These are phyloP conservation scores for Chelmon rostratus DNA, from an alignment of 2,797 vertebrate genomes.

Conservation along the genomic window DNA sequence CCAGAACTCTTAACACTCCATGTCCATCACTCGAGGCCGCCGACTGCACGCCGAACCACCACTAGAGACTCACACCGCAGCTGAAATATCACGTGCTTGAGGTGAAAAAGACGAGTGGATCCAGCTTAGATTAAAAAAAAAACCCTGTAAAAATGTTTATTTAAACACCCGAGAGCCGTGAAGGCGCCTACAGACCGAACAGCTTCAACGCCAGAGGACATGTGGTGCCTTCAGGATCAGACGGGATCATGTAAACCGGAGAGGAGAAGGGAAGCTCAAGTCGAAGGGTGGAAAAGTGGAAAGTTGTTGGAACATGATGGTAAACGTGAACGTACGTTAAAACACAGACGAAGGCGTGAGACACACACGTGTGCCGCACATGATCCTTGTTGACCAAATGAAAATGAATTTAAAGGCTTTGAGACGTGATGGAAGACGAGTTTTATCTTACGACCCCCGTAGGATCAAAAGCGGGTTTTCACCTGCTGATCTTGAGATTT, in stretches of 20 bases:
- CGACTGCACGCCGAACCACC: slow-evolving; percentile 32
- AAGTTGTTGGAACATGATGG: slow-evolving; percentile 25
- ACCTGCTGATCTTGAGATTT: not conserved
- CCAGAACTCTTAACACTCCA: slow-evolving; percentile 44
- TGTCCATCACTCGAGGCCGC: slow-evolving; percentile 38
- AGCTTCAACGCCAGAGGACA: not conserved
- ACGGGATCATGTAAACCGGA: not conserved
- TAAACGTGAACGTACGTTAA: not conserved
- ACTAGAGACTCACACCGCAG: slow-evolving; percentile 37
- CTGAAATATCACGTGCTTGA: slow-evolving; percentile 22
- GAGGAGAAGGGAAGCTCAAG: slow-evolving; percentile 14
- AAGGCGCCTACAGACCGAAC: slow-evolving; percentile 25
- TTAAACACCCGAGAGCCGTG: slow-evolving; percentile 10
- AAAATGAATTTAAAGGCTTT: slow-evolving; percentile 1
- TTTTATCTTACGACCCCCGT: not conserved
- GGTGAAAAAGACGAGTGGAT: slow-evolving; percentile 35
- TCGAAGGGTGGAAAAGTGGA: slow-evolving; percentile 39
- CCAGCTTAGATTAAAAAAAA: slow-evolving; percentile 1
- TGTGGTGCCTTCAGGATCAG: not conserved
- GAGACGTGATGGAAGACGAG: not conserved
- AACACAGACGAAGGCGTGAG: not conserved
- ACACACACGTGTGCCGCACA: not conserved
- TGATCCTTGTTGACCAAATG: not conserved
- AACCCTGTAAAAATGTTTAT: not conserved
- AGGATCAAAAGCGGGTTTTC: not conserved